phyloP scores from a whole-genome alignment of 2,113 vertebrate genomes.

The Condylura cristata region DNA sequence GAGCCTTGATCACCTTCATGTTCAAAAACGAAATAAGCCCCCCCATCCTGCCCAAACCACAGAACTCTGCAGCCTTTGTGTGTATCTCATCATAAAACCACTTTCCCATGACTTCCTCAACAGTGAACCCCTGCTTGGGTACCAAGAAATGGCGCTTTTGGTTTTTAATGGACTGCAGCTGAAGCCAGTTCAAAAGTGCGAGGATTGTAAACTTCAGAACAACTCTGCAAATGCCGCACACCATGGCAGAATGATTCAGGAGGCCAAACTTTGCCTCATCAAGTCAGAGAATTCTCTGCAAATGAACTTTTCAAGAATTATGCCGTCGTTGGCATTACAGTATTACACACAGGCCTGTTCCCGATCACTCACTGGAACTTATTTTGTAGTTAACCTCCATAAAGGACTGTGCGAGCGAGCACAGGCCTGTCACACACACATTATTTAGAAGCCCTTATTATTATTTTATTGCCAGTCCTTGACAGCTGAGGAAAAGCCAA shows the following conservation, averaged over 20 bases:
- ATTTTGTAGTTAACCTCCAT: conserved; percentile 94
- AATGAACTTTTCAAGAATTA: conserved; percentile 88
- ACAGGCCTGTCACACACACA: conserved; percentile 89
- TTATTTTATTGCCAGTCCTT: conserved; percentile 92
- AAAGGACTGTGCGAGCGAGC: conserved; percentile 88
- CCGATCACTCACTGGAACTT: conserved; percentile 91
- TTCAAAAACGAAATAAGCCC: conserved; percentile 55
- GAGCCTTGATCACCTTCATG: neutral
- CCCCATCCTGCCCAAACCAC: conserved; percentile 1
- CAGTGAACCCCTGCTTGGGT: conserved; percentile 8
- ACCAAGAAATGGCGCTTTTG: neutral
- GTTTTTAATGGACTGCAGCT: conserved; percentile 75
- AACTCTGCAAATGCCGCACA: conserved; percentile 61
- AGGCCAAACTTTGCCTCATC: conserved; percentile 80
- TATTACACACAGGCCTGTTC: conserved; percentile 85
- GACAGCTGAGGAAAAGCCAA: conserved; percentile 92
- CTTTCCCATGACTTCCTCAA: conserved; percentile 77
- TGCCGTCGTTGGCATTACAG: conserved; percentile 85
- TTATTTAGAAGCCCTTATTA: conserved; percentile 93
- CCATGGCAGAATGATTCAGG: conserved; percentile 73
- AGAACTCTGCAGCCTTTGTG: conserved; percentile 54
- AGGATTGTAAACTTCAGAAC: conserved; percentile 47
- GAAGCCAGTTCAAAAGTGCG: conserved; percentile 73
- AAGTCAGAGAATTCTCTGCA: conserved; percentile 82
- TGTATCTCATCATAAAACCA: conserved; percentile 70